Conservation (phyloP, 2,888 invertebrate genomes). For the Hypomecis atomaria region DNA sequence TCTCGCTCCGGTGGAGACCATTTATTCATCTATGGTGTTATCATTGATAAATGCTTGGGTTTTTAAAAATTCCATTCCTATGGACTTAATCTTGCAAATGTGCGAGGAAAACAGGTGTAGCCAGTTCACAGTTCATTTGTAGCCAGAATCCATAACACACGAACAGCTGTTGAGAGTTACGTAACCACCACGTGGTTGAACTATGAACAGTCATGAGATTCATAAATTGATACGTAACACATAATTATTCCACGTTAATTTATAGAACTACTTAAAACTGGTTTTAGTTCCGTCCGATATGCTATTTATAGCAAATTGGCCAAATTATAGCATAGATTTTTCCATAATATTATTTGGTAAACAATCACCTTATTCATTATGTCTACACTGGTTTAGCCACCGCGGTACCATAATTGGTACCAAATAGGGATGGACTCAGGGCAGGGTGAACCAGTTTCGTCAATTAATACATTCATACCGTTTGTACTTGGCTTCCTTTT, state of each 20-base stretch:
- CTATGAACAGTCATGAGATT: background rate
- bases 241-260: background rate
- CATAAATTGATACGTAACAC: background rate
- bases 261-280: background rate
- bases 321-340: background rate
- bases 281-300: background rate
- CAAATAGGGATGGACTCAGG: slow-evolving; percentile 7
- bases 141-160: too few relatives aligned
- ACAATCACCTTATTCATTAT: slow-evolving; percentile 2
- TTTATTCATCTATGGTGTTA: too few relatives aligned
- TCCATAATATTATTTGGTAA: slow-evolving; percentile 1
- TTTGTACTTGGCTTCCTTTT: too few relatives aligned
- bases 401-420: background rate
- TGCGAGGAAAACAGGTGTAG: too few relatives aligned
- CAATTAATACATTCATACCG: too few relatives aligned
- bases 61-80: too few relatives aligned
- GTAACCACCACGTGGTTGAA: too few relatives aligned
- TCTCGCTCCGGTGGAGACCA: too few relatives aligned
- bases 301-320: slow-evolving; percentile 2
- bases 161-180: too few relatives aligned
- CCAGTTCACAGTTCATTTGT: too few relatives aligned
- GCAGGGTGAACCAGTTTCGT: background rate
- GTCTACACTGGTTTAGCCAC: background rate
- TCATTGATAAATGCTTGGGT: too few relatives aligned
- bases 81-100: too few relatives aligned